These are phyloP conservation scores for Myiagra hebetior DNA, from an alignment of 2,113 vertebrate genomes.

Conservation along the genomic window DNA sequence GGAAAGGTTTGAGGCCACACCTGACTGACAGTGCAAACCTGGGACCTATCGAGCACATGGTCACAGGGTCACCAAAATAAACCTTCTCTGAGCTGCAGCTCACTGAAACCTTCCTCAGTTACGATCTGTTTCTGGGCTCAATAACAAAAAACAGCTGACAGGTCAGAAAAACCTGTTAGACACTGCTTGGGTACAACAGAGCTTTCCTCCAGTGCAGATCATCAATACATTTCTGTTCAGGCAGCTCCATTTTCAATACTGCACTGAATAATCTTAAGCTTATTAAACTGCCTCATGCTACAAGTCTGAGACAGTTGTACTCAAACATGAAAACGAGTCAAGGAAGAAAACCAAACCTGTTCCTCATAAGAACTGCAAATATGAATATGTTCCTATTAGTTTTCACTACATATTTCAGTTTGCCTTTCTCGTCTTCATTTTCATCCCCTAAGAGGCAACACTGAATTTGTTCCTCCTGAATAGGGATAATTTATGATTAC, in stretches of 20 bases:
- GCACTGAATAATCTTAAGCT: background rate
- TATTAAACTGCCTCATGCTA: background rate
- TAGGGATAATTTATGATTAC: background rate
- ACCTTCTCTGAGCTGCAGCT: background rate
- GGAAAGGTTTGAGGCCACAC: background rate
- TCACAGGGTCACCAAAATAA: background rate
- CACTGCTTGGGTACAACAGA: background rate
- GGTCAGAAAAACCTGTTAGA: background rate
- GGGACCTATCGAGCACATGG: rapidly evolving
- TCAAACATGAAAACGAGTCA: background rate
- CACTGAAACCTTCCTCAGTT: background rate
- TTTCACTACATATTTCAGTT: background rate
- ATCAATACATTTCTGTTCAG: background rate
- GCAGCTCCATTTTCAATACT: constrained; percentile 14
- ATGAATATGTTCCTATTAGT: background rate
- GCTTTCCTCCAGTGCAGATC: background rate
- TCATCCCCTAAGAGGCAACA: background rate
- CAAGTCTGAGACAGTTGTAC: background rate
- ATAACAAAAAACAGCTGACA: background rate
- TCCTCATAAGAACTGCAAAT: background rate
- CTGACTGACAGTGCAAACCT: background rate
- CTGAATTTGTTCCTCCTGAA: background rate
- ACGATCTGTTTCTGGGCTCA: background rate
- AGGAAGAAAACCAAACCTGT: background rate
- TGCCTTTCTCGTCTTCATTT: background rate